Conservation (phyloP, 2,888 invertebrate genomes). For the Odontocerum albicorne region DNA sequence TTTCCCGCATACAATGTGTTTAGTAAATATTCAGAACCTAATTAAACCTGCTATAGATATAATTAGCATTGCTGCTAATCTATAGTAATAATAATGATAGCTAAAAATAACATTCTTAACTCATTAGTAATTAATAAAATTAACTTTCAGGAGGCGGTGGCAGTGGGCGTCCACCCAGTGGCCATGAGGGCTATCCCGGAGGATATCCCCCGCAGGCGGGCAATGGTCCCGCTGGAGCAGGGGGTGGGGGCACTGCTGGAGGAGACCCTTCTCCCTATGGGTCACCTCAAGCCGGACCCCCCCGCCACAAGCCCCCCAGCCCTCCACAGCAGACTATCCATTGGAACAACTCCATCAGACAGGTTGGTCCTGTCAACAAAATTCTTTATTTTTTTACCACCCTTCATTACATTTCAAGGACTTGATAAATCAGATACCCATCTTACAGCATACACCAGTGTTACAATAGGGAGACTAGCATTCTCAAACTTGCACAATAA, state of each 20-base stretch:
- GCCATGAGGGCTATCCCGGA: slow-evolving; percentile 50
- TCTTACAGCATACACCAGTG: no score
- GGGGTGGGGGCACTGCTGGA: slow-evolving; percentile 61
- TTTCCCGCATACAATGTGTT: no score
- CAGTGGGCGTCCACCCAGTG: slow-evolving; percentile 33
- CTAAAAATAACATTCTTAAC: not conserved
- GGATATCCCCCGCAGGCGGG: slow-evolving; percentile 55
- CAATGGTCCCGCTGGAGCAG: slow-evolving; percentile 66
- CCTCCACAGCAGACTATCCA: slow-evolving; percentile 29
- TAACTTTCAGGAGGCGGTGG: slow-evolving; percentile 22
- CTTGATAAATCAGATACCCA: no score
- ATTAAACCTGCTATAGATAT: no score
- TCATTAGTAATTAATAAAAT: no score
- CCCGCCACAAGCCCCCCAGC: slow-evolving; percentile 42
- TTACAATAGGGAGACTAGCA: no score
- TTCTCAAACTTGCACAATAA: no score
- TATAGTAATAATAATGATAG: no score
- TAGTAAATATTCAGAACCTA: no score
- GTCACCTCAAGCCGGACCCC: slow-evolving; percentile 46
- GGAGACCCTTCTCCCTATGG: slow-evolving; percentile 56
- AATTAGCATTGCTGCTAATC: no score
- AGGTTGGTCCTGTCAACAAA: no score
- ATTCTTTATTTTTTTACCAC: not conserved
- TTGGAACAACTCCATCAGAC: slow-evolving; percentile 35
- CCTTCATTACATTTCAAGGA: not conserved